A percentile compares a stretch with the other conserved stretches of the same genome.
phyloP scores from a whole-genome alignment of 1,140 invertebrate species.

The Metopolophium dirhodum region DNA sequence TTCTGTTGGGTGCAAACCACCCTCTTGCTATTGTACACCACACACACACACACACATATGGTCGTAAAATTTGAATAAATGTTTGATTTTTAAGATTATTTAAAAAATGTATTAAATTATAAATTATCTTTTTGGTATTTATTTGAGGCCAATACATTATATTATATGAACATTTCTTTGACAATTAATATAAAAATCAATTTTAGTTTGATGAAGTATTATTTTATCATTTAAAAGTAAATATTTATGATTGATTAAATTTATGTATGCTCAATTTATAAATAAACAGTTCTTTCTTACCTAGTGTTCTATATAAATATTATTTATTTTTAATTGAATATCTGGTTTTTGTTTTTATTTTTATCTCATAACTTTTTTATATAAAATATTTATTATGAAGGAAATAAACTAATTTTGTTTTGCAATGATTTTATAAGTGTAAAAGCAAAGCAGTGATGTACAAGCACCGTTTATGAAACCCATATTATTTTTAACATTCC shows the following conservation, averaged over 20 bases:
- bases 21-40: conserved; percentile 79
- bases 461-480: conserved; percentile 14
- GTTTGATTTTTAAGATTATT: conserved; percentile 12
- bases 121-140: conserved; percentile 26
- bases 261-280: background rate
- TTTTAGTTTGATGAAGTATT: background rate
- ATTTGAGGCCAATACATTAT: background rate
- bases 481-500: background rate
- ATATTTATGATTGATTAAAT: background rate
- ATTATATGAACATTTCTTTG: background rate
- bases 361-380: background rate
- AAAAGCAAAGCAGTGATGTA: conserved; percentile 53
- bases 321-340: background rate
- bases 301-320: background rate
- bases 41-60: conserved; percentile 69
- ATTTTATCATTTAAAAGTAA: background rate
- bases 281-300: background rate
- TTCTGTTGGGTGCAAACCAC: conserved; percentile 86
- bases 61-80: conserved; percentile 40
- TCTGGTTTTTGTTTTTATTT: background rate
- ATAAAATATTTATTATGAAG: background rate
- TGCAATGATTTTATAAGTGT: conserved; percentile 39
- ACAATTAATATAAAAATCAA: background rate
- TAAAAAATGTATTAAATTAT: background rate
- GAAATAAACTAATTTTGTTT: conserved; percentile 24